A percentile compares a stretch with the other conserved stretches of the same genome.
Conservation (phyloP, 2,797 vertebrate genomes). For the Tokudaia tokunoshimensis region DNA sequence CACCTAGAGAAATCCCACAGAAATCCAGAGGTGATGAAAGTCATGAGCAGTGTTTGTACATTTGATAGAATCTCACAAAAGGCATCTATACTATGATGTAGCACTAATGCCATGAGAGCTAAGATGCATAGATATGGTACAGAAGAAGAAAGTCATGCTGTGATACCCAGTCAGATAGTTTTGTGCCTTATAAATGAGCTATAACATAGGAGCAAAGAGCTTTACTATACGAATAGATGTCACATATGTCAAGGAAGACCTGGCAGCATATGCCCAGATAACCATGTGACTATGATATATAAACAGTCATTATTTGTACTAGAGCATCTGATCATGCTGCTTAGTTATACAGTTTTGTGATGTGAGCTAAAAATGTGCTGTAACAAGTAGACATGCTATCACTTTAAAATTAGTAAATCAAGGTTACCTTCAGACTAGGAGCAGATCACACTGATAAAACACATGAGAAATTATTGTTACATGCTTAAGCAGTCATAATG, state of each 20-base stretch:
- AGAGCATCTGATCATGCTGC: neutral
- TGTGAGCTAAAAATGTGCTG: constrained; percentile 3
- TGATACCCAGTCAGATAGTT: neutral
- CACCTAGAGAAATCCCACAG: neutral
- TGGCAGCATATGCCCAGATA: neutral
- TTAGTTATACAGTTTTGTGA: neutral
- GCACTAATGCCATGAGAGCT: neutral
- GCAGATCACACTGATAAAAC: constrained; percentile 32
- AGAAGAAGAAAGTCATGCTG: constrained; percentile 7
- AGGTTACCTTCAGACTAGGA: constrained; percentile 11
- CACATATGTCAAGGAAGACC: neutral
- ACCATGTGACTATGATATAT: neutral
- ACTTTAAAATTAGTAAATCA: constrained; percentile 41
- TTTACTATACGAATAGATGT: neutral
- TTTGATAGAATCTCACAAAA: constrained; percentile 36
- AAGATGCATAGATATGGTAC: neutral
- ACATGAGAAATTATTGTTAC: neutral
- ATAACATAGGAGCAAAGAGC: neutral
- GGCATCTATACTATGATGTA: neutral
- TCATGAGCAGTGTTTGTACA: neutral
- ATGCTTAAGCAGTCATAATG: constrained; percentile 6
- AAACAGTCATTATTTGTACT: constrained; percentile 11
- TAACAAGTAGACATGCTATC: neutral
- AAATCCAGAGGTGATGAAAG: constrained; percentile 6
- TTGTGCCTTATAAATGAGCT: neutral